A percentile compares a stretch with the other conserved stretches of the same genome.
Conservation (phyloP, 2,797 vertebrate species). For the Karalla daura region DNA sequence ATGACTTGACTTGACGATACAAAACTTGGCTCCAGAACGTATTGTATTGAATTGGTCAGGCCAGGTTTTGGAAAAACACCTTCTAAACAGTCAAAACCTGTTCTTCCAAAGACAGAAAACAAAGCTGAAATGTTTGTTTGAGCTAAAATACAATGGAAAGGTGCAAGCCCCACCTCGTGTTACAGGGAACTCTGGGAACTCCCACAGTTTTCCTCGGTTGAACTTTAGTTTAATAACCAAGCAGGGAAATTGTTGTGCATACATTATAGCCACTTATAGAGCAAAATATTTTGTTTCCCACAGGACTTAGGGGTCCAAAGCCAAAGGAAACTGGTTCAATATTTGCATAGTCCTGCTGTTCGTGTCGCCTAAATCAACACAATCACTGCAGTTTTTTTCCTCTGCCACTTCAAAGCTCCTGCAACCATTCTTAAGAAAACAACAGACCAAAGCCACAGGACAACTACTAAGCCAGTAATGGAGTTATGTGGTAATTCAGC, state of each 20-base stretch:
- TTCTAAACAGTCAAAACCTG: constrained; percentile 6
- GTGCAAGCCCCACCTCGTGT: constrained; percentile 36
- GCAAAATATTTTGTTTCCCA: constrained; percentile 29
- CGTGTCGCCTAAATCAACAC: constrained; percentile 18
- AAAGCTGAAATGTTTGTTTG: constrained; percentile 40
- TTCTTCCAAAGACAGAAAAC: constrained; percentile 15
- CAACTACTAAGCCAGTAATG: constrained; percentile 31
- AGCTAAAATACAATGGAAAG: constrained; percentile 43
- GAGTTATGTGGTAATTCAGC: constrained; percentile 35
- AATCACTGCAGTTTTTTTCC: constrained; percentile 15
- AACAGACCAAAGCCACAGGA: constrained; percentile 31
- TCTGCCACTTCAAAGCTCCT: not conserved
- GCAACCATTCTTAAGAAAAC: constrained; percentile 10
- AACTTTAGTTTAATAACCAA: constrained; percentile 19
- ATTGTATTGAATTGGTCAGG: constrained; percentile 14
- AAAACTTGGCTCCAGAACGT: not conserved
- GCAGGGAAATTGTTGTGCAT: constrained; percentile 7
- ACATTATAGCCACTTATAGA: constrained; percentile 20
- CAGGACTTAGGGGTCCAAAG: constrained; percentile 19
- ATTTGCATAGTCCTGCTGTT: constrained; percentile 14
- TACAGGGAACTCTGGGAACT: constrained; percentile 35
- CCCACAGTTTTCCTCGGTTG: constrained; percentile 3
- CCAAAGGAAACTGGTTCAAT: constrained; percentile 21
- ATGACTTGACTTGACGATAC: too few species aligned
- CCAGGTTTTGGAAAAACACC: too few species aligned